Percentiles rank a stretch among this genome's conserved stretches.
phyloP scores from a whole-genome alignment of 2,888 invertebrate species.

The Camponotus fellah region DNA sequence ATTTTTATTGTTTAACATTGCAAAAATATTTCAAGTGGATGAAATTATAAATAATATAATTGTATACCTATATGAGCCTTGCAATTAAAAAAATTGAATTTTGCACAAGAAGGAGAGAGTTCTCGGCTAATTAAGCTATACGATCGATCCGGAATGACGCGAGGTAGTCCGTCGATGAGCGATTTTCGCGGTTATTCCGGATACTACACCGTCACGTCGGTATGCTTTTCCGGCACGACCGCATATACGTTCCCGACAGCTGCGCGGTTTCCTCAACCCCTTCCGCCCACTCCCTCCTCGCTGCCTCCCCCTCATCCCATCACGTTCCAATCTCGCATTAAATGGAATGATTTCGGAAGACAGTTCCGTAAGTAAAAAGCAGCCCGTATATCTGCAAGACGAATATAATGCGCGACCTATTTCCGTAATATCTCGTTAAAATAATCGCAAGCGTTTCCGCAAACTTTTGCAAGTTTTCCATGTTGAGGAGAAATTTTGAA shows the following conservation, averaged over 20 bases:
- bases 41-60: no score
- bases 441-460: neutral
- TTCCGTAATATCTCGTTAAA: slow-evolving; percentile 2
- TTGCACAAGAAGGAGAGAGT: no score
- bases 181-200: slow-evolving; percentile 4
- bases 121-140: neutral
- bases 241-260: neutral
- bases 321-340: slow-evolving; percentile 13
- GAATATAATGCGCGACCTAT: neutral
- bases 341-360: slow-evolving; percentile 14
- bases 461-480: neutral
- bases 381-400: neutral
- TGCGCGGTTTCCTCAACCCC: neutral
- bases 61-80: no score
- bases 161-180: neutral
- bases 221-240: slow-evolving; percentile 2
- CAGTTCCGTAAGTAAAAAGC: neutral
- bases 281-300: neutral
- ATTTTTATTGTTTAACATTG: no score
- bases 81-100: no score
- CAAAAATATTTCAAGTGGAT: no score
- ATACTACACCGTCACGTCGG: neutral
- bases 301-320: neutral
- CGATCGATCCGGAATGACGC: neutral
- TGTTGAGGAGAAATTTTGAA: neutral